These are phyloP conservation scores for Tetragnatha montana DNA, from an alignment of 2,888 invertebrate genomes.

Conservation along the genomic window DNA sequence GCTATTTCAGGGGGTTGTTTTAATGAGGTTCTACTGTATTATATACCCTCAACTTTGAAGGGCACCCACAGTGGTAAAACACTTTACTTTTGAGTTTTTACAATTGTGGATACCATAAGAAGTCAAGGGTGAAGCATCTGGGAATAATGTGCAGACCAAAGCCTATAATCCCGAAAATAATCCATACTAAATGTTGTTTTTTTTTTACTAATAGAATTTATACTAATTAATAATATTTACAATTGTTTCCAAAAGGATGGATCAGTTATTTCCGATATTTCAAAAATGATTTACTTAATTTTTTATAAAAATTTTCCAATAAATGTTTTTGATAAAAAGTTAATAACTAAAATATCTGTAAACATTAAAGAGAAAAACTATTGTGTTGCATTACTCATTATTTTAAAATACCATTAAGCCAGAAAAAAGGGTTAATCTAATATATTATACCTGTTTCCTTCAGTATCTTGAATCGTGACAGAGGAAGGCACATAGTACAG, in stretches of 20 bases:
- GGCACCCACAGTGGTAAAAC: too few relatives aligned
- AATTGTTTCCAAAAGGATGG: too few relatives aligned
- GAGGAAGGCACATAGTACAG: not conserved
- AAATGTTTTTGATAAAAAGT: not conserved
- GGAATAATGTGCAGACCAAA: too few relatives aligned
- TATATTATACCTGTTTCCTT: constrained; percentile 19
- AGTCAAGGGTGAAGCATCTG: too few relatives aligned
- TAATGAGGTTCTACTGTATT: too few relatives aligned
- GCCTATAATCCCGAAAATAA: too few relatives aligned
- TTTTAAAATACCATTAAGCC: not conserved
- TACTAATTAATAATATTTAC: too few relatives aligned
- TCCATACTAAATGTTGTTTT: too few relatives aligned
- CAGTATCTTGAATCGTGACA: not conserved
- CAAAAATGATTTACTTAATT: not conserved
- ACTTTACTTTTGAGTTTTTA: too few relatives aligned
- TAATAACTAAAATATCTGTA: not conserved
- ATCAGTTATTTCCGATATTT: not conserved
- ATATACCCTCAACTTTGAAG: too few relatives aligned
- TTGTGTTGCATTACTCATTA: not conserved
- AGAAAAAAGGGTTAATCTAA: not conserved
- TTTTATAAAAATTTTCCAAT: not conserved
- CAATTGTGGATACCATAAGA: too few relatives aligned
- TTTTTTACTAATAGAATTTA: too few relatives aligned
- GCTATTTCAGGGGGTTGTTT: not conserved
- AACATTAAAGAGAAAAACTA: not conserved